These are phyloP conservation scores for Meteorus colon DNA, from an alignment of 2,888 invertebrate genomes.

Conservation along the genomic window DNA sequence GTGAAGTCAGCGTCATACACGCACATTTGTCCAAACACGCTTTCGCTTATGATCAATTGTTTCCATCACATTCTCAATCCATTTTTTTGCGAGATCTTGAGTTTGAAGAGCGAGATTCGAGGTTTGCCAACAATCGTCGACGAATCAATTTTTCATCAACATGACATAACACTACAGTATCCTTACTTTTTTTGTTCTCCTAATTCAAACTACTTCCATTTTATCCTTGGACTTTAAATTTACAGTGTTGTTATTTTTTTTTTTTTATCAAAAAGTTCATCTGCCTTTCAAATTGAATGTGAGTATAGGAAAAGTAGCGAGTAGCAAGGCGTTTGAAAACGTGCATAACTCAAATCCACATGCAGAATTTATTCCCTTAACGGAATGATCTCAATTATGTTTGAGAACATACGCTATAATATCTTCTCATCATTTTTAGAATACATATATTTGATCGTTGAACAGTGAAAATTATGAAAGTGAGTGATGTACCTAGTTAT, in stretches of 20 bases:
- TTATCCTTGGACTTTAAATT: too few relatives aligned
- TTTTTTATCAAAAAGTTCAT: constrained; percentile 13
- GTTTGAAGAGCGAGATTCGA: constrained; percentile 21
- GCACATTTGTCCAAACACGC: constrained; percentile 29
- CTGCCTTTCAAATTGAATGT: background rate
- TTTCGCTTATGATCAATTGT: constrained; percentile 10
- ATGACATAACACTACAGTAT: background rate
- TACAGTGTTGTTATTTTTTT: background rate
- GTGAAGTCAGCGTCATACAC: constrained; percentile 30
- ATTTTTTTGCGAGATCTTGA: constrained; percentile 26
- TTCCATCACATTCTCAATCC: background rate
- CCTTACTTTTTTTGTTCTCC: constrained; percentile 3
- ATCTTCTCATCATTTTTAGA: background rate
- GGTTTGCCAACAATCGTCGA: constrained; percentile 35
- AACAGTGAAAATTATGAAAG: constrained; percentile 46
- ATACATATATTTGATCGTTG: constrained; percentile 14
- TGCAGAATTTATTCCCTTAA: constrained; percentile 59
- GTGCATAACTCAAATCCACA: constrained; percentile 67
- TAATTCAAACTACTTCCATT: background rate
- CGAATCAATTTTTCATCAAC: background rate
- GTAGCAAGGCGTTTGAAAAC: constrained; percentile 71
- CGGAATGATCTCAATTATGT: constrained; percentile 41
- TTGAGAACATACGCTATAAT: constrained; percentile 42
- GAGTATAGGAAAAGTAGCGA: constrained; percentile 60
- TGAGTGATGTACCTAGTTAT: constrained; percentile 49